Evolutionary conservation across 1,140 invertebrate genomes (phyloP).

Genomic region (Choristoneura fumiferana): DNA sequence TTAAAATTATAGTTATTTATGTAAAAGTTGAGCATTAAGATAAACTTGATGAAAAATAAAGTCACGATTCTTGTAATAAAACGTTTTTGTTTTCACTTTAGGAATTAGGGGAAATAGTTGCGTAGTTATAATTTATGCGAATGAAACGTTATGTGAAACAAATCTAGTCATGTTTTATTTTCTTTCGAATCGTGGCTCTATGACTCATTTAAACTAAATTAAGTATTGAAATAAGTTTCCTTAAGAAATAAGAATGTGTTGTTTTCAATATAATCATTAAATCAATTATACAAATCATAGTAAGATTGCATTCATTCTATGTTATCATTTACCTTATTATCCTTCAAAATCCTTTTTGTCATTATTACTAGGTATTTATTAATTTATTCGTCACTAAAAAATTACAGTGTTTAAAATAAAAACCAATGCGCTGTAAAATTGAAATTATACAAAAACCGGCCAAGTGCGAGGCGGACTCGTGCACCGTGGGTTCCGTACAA

Average conservation of each 20-base stretch:
- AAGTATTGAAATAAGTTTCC: conserved; percentile 37
- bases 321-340: conserved; percentile 36
- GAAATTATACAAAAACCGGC: too few relatives aligned
- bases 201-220: conserved; percentile 26
- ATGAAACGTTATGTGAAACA: neutral
- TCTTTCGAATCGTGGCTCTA: conserved; percentile 30
- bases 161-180: conserved; percentile 9
- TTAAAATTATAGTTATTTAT: conserved; percentile 29
- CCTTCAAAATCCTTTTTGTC: too few relatives aligned
- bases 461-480: too few relatives aligned
- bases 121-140: neutral
- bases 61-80: conserved; percentile 16
- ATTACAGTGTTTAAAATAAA: too few relatives aligned
- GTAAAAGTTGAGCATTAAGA: conserved; percentile 21
- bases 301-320: conserved; percentile 53
- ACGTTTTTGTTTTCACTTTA: neutral
- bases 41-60: conserved; percentile 8
- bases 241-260: conserved; percentile 49
- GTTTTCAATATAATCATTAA: conserved; percentile 58
- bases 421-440: too few relatives aligned
- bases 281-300: conserved; percentile 62
- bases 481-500: too few relatives aligned
- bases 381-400: too few relatives aligned
- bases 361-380: too few relatives aligned
- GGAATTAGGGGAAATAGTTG: neutral